Percentiles rank a stretch among this genome's conserved stretches.
phyloP scores from a whole-genome alignment of 2,888 invertebrate species.

The Odontocolon sp. region DNA sequence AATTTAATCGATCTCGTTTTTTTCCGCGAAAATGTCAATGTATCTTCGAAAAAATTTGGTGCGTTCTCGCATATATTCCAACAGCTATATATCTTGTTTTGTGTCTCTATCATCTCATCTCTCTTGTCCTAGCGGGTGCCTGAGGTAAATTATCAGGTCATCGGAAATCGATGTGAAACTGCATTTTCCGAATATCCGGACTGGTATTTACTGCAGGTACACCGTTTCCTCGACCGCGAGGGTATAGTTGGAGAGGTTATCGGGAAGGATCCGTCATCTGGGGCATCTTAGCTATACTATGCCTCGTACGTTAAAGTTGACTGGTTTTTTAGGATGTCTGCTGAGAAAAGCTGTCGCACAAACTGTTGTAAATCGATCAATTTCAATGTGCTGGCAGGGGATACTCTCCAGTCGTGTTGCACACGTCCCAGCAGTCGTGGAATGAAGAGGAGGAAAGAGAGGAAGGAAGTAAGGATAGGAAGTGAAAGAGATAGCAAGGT shows the following conservation, averaged over 20 bases:
- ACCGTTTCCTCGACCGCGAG: neutral
- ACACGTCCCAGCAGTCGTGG: neutral
- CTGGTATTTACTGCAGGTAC: constrained; percentile 33
- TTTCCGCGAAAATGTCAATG: too few relatives aligned
- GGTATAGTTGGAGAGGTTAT: neutral
- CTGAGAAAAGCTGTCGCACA: too few relatives aligned
- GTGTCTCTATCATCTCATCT: neutral
- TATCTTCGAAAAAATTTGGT: constrained; percentile 2
- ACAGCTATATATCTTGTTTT: neutral
- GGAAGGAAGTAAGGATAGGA: constrained; percentile 12
- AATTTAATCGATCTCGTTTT: too few relatives aligned
- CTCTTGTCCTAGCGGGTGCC: neutral
- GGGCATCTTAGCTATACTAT: neutral
- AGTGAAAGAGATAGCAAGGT: too few relatives aligned
- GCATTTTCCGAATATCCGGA: constrained; percentile 48
- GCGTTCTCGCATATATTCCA: constrained; percentile 3
- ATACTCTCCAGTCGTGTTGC: too few relatives aligned
- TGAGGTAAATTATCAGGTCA: constrained; percentile 33
- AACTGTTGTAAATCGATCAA: too few relatives aligned
- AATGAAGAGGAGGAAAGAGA: constrained; percentile 40
- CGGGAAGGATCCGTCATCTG: constrained; percentile 10
- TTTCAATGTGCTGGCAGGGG: too few relatives aligned
- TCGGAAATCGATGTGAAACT: constrained; percentile 52
- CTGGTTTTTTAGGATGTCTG: too few relatives aligned
- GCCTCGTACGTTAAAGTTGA: neutral